Evolutionary conservation across 53 echinoderm and acorn worm genomes (phyloP).

Genomic region (Astropecten irregularis): DNA sequence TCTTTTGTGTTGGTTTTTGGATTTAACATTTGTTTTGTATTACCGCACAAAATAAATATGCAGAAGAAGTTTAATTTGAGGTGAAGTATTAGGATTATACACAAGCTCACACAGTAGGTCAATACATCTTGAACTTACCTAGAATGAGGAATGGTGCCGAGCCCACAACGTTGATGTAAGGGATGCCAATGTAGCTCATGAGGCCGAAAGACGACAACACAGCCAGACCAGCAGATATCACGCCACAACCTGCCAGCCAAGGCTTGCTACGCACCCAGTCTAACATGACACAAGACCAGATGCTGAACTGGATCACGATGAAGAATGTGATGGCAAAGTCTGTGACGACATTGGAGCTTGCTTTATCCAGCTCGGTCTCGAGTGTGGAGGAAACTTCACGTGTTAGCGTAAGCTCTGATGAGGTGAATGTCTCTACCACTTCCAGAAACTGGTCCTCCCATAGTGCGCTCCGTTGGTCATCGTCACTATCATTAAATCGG

Average conservation of each 20-base stretch:
- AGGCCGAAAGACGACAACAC: constrained; percentile 58
- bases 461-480: constrained; percentile 35
- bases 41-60: no score
- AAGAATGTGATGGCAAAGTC: constrained; percentile 55
- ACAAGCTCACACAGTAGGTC: no score
- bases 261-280: constrained; percentile 70
- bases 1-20: no score
- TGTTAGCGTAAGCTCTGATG: constrained; percentile 8
- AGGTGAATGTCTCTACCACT: constrained; percentile 9
- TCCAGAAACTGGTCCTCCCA: constrained; percentile 62
- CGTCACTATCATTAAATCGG: constrained; percentile 2
- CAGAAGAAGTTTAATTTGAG: no score
- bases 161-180: constrained; percentile 51
- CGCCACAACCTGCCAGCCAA: constrained; percentile 53
- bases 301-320: constrained; percentile 49
- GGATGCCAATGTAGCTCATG: constrained; percentile 50
- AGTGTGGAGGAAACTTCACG: constrained; percentile 49
- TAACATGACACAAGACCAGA: constrained; percentile 54
- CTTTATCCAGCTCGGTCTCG: constrained; percentile 57
- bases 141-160: constrained; percentile 62
- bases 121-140: constrained; percentile 38
- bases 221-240: constrained; percentile 64
- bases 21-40: no score
- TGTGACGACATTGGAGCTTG: constrained; percentile 36
- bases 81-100: no score